These are phyloP conservation scores for Rhodophaea formosa DNA, from an alignment of 2,888 invertebrate species.

Conservation along the genomic window DNA sequence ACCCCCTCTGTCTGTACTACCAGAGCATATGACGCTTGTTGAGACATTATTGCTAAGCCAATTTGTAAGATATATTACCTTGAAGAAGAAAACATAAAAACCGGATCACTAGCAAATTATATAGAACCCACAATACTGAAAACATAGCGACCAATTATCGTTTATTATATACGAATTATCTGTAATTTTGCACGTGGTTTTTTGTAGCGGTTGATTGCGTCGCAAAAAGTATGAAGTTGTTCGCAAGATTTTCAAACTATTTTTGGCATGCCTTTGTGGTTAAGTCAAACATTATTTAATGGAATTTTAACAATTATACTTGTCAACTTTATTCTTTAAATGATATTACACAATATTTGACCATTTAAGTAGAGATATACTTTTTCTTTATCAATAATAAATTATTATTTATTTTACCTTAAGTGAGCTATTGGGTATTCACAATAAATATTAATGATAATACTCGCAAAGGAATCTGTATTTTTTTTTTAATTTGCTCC, in stretches of 20 bases:
- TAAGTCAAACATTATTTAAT: not conserved
- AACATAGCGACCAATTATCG: slow-evolving; percentile 16
- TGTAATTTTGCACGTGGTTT: slow-evolving; percentile 12
- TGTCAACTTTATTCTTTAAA: too few species aligned
- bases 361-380: too few species aligned
- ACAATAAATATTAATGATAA: too few species aligned
- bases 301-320: too few species aligned
- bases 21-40: not conserved
- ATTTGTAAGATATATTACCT: not conserved
- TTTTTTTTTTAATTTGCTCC: too few species aligned
- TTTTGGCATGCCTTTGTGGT: slow-evolving; percentile 1
- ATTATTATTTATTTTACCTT: too few species aligned
- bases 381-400: too few species aligned
- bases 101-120: slow-evolving; percentile 14
- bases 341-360: too few species aligned
- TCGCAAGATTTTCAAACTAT: not conserved
- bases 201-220: slow-evolving; percentile 12
- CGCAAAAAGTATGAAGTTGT: slow-evolving; percentile 9
- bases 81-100: slow-evolving; percentile 8
- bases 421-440: too few species aligned
- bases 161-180: slow-evolving; percentile 18
- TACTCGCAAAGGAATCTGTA: too few species aligned
- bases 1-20: too few species aligned
- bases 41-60: not conserved
- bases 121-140: slow-evolving; percentile 17